A percentile compares a stretch with the other conserved stretches of the same genome.
Evolutionary conservation across 2,113 vertebrate species (phyloP).

Genomic region (Hiodon alosoides): DNA sequence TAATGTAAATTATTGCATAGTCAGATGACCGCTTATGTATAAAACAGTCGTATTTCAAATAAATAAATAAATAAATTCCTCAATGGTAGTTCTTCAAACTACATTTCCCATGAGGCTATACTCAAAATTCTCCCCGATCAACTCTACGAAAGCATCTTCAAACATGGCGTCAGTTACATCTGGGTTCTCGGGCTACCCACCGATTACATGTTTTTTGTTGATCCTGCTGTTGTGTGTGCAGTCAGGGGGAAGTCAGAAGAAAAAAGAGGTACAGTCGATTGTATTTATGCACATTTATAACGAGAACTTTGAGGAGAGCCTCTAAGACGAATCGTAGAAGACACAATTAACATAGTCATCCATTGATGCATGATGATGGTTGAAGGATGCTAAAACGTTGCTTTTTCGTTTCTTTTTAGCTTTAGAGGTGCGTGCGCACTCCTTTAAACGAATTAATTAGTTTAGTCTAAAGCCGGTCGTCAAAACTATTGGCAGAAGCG

Average conservation of each 20-base stretch:
- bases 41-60: too few relatives aligned
- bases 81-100: slow-evolving; percentile 15
- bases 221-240: slow-evolving; percentile 37
- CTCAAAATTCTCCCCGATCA: slow-evolving; percentile 21
- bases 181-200: slow-evolving; percentile 23
- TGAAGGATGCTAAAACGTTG: background rate
- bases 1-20: background rate
- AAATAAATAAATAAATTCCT: background rate
- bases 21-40: background rate
- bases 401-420: too few relatives aligned
- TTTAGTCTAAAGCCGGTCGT: too few relatives aligned
- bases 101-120: slow-evolving; percentile 30
- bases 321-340: background rate
- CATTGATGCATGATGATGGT: background rate
- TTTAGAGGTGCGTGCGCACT: too few relatives aligned
- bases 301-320: background rate
- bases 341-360: background rate
- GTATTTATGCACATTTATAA: background rate
- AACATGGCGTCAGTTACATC: slow-evolving; percentile 37
- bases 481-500: too few relatives aligned
- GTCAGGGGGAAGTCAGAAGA: slow-evolving; percentile 43
- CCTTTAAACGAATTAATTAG: too few relatives aligned
- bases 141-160: slow-evolving; percentile 38
- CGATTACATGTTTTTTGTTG: slow-evolving; percentile 26
- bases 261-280: slow-evolving; percentile 39